phyloP scores from a whole-genome alignment of 2,797 vertebrate species.

The Lepidocolaptes lacrymiger region DNA sequence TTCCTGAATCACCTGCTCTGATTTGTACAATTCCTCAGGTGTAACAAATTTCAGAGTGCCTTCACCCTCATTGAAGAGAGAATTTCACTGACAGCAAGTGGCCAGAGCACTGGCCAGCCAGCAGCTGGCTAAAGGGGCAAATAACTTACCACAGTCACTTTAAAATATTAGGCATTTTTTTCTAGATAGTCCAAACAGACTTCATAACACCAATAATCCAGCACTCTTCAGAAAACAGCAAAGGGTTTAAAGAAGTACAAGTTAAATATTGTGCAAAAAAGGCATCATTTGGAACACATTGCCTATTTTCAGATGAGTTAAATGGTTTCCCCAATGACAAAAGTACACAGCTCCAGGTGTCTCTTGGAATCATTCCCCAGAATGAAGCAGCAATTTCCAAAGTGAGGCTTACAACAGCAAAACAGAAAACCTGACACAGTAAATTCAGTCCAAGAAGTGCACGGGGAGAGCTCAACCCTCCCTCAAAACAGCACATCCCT shows the following conservation, averaged over 20 bases:
- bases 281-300: rapidly evolving
- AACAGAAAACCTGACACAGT: not conserved
- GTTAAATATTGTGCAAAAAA: not conserved
- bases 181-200: not conserved
- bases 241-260: not conserved
- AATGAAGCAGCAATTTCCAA: not conserved
- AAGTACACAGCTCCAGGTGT: not conserved
- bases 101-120: not conserved
- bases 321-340: not conserved
- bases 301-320: not conserved
- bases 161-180: not conserved
- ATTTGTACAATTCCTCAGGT: not conserved
- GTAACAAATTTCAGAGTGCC: not conserved
- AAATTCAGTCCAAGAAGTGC: not conserved
- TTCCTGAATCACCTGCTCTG: not conserved
- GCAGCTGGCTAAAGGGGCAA: not conserved
- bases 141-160: not conserved
- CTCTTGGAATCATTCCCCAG: not conserved
- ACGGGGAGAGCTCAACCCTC: not conserved
- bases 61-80: not conserved
- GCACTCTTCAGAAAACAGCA: not conserved
- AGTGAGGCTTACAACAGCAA: not conserved
- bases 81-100: not conserved
- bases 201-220: not conserved
- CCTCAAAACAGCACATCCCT: not conserved